Base-by-base conservation (phyloP, 2,113 vertebrate species). In the Sclerurus mexicanus region DNA sequence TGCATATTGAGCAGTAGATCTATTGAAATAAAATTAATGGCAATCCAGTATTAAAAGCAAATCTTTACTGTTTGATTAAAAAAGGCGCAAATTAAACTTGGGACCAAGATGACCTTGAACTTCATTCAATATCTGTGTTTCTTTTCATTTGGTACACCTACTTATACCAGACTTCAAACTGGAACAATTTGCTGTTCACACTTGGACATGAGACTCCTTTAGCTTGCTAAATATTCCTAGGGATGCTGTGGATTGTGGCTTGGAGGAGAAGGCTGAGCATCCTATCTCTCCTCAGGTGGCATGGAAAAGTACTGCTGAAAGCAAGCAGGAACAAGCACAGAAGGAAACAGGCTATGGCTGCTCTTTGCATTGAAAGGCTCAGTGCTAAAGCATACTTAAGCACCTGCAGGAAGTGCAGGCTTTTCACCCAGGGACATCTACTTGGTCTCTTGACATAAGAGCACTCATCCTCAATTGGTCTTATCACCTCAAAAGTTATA, bases 301-400 rank as follows among this genome's bases (percentile, higher is more conserved):
- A 30, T 22, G 30, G 85, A 87, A 82, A 42, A 84, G 25, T 24
- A 17, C 56, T 59, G 71, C 63, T 60, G 85, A 35, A n/a, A 69
- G 27, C 0, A 1, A 63, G 47, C 23, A 23, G 75, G 33, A 62
- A 55, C 0, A 2, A n/a, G 40, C 39, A 27, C 6, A 12, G n/a
- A 72, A 68, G 11, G 59, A 52, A 53, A 24, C 7, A 40, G 46
- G 50, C 37, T 52, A 1, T 18, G 14, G n/a, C 6, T 28, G 28
- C 14, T 46, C 68, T 49, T 75, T 44, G 37, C 37, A 5, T 10
- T 30, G 24, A n/a, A 66, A 76, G 21, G 27, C 46, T 76, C 33
- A 22, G 44, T 13, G 46, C 77, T 58, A 28, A 46, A 80, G 47
- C 10, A 19, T 40, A 18, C 7, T 10, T 12, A 24, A 23, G 6